phyloP scores from a whole-genome alignment of 2,113 vertebrate species.

The Pyrgilauda ruficollis region DNA sequence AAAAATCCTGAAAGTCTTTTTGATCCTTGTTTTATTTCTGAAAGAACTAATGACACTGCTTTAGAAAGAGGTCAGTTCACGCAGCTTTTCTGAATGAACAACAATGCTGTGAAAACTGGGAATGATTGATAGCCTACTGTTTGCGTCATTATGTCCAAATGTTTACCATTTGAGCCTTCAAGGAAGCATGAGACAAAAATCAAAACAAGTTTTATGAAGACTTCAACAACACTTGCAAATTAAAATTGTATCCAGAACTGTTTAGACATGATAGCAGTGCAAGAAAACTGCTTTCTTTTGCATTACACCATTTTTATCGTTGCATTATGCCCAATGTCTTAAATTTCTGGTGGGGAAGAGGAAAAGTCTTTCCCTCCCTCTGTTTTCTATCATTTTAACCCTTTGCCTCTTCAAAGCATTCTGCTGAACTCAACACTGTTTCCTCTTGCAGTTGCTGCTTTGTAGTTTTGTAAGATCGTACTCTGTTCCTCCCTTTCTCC shows the following conservation, averaged over 20 bases:
- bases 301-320: not conserved
- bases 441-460: not conserved
- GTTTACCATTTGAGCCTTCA: constrained; percentile 64
- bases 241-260: constrained; percentile 57
- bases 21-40: constrained; percentile 62
- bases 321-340: not conserved
- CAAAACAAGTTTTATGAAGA: constrained; percentile 65
- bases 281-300: constrained; percentile 31
- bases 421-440: not conserved
- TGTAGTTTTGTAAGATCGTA: not conserved
- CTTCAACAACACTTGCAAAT: constrained; percentile 57
- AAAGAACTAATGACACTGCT: constrained; percentile 59
- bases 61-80: constrained; percentile 64
- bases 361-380: not conserved
- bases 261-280: constrained; percentile 45
- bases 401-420: constrained; percentile 25
- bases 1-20: constrained; percentile 64
- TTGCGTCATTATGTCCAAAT: constrained; percentile 66
- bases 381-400: constrained; percentile 46
- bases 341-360: constrained; percentile 4
- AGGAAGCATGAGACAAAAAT: constrained; percentile 66
- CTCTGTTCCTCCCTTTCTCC: not conserved
- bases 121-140: constrained; percentile 66
- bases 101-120: constrained; percentile 66
- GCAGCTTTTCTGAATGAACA: constrained; percentile 70